Percentiles rank a stretch among this genome's conserved stretches.
phyloP scores from a whole-genome alignment of 2,797 vertebrate genomes.

The Acipenser ruthenus region DNA sequence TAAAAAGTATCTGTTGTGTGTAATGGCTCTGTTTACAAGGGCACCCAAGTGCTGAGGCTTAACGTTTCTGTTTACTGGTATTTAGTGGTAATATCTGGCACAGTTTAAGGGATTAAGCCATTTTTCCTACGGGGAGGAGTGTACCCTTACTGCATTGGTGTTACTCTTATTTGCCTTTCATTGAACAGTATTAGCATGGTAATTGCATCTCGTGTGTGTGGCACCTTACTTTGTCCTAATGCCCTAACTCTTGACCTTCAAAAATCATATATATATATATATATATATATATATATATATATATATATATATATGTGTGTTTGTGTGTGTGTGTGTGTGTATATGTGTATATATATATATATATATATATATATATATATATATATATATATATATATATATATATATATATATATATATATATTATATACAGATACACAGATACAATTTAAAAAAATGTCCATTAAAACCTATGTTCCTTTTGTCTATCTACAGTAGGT shows the following conservation, averaged over 20 bases:
- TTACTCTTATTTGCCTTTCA: slow-evolving; percentile 30
- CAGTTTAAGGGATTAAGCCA: slow-evolving; percentile 61
- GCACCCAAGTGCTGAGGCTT: slow-evolving; percentile 43
- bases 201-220: slow-evolving; percentile 37
- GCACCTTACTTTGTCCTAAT: slow-evolving; percentile 38
- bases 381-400: no score
- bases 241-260: slow-evolving; percentile 40
- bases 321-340: no score
- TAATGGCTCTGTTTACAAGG: slow-evolving; percentile 49
- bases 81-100: slow-evolving; percentile 45
- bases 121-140: slow-evolving; percentile 38
- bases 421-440: no score
- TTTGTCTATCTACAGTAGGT: no score
- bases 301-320: no score
- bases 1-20: slow-evolving; percentile 18
- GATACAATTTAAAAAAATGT: no score
- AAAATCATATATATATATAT: no score
- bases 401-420: no score
- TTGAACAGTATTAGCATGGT: slow-evolving; percentile 46
- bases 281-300: no score
- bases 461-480: no score
- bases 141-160: slow-evolving; percentile 42
- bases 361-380: no score
- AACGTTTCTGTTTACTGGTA: slow-evolving; percentile 48
- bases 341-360: no score